Evolutionary conservation across 1,140 invertebrate genomes (phyloP), one percentile per base, ranked within the genome.

Genomic region (Aphis gossypii): DNA sequence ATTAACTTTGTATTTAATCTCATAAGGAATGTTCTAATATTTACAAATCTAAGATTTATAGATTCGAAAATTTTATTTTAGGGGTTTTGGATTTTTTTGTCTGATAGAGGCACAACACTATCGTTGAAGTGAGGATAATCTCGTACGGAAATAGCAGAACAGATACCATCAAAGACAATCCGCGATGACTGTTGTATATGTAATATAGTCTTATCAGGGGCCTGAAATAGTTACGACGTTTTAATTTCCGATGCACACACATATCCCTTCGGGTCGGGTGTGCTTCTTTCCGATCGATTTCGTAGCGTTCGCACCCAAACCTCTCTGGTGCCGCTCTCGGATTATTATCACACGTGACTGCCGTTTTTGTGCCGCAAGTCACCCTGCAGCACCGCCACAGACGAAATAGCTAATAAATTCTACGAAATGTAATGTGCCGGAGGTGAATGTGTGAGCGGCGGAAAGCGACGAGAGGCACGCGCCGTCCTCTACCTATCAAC

Each of bases 261-360:
- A 41, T 46, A 9, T 14, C 84, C 11, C 14, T 25, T 86, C 84
- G 25, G 25, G 14, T 46, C 84, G 41, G 14, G 30, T 30, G 44
- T 14, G 23, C 25, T 86, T 86, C 84, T 86, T 86, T 86, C 44
- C 41, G 25, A 86, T 86, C 84, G 84, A 86, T 86, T 86, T 46
- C 18, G 25, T 46, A 30, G 60, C n/a, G 30, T 76, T 14, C 60
- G 60, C 38, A 44, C 84, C 5, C 4, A n/a, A 46, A 46, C 23
- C 25, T n/a, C 44, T 30, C 44, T 25, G 44, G 4, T 25, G 21
- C 83, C 84, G 4, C 44, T 44, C 9, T 5, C 11, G 44, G 44
- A 86, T 46, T 46, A 86, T 46, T 46, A 86, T 30, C 38, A 86
- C 23, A 46, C 84, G 84, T 46, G 84, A 44, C 38, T 84, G 41